Evolutionary conservation across 2,888 invertebrate species (phyloP).

Genomic region (Plagodis pulveraria): DNA sequence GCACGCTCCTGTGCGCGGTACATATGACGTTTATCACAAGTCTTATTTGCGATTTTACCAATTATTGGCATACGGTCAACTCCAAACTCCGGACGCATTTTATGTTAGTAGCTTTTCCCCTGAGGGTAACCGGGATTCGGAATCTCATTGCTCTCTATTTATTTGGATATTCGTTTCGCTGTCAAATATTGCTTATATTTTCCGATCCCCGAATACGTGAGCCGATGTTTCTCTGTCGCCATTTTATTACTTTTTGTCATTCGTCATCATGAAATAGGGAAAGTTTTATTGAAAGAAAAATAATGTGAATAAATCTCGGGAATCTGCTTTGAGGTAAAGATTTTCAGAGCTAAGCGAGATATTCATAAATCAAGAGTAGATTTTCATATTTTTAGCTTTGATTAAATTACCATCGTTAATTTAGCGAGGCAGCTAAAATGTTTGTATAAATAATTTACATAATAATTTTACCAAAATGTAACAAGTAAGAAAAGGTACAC

Average conservation of each 20-base stretch:
- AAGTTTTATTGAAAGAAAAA: slow-evolving; percentile 29
- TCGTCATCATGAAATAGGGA: slow-evolving; percentile 26
- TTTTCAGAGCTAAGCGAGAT: slow-evolving; percentile 14
- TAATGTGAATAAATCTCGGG: slow-evolving; percentile 23
- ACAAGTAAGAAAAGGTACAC: background rate
- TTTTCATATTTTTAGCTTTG: slow-evolving; percentile 28
- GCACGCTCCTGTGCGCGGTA: slow-evolving; percentile 48
- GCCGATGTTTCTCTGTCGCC: slow-evolving; percentile 25
- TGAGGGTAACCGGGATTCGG: slow-evolving; percentile 22
- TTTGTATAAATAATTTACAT: slow-evolving; percentile 13
- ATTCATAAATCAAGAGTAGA: slow-evolving; percentile 16
- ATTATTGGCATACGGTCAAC: slow-evolving; percentile 42
- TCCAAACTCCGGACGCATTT: slow-evolving; percentile 22
- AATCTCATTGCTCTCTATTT: slow-evolving; percentile 31
- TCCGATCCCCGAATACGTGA: slow-evolving; percentile 22
- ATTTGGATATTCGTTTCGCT: slow-evolving; percentile 34
- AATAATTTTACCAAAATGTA: slow-evolving; percentile 5
- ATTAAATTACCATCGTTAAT: slow-evolving; percentile 27
- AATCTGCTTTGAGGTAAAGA: slow-evolving; percentile 22
- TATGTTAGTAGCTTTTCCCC: slow-evolving; percentile 26
- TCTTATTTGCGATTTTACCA: slow-evolving; percentile 42
- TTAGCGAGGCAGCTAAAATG: slow-evolving; percentile 17
- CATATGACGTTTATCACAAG: slow-evolving; percentile 56
- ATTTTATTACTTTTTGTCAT: slow-evolving; percentile 30
- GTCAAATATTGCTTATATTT: slow-evolving; percentile 32